Evolutionary conservation across 1,140 invertebrate genomes (phyloP), one percentile per base, ranked within the genome.

Genomic region (Aphidius ervi): DNA sequence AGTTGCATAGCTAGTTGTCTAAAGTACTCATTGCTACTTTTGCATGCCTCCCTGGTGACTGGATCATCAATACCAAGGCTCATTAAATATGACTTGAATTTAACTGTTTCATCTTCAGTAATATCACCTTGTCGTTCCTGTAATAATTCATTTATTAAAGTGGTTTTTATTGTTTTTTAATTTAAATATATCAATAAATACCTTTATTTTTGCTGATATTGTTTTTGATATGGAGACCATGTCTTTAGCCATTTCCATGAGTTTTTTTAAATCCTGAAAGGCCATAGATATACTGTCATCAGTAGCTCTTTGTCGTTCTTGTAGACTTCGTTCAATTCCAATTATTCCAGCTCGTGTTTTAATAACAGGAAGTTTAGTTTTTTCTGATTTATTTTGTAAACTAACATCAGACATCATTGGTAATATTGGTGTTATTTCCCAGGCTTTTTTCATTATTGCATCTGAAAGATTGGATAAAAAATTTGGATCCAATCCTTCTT

Each of bases 61-160:
- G 96, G 96, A 83, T 99, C 95, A 71, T 95, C 93, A 64, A 99
- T 96, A 69, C 97, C 97, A 66, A 99, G 84, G 77, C 94, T 97
- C 75, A 99, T 85, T 46, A 99, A 80, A 73, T 99, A 97, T 0
- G 95, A 92, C 76, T 98, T 97, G 70, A 99, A 98, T 66, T 88
- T 86, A 10, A 98, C 85, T 7, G 96, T 98, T 82, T 99, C 97
- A 83, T 99, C 97, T 75, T 98, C 94, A 9, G 94, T 96, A 64
- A 98, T 94, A 71, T 95, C 93, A 39, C 94, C 95, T 83, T 97
- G 93, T 72, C 91, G 93, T 68, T 97, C 93, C 83, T 92, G 79
- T 56, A 83, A 84, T 74, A 61, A 63, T 67, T 63, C 67, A 61
- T 65, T 49, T 46, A 75, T 75, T 75, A 77, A 67, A 58, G 72